Conservation (phyloP, 2,113 vertebrate species). For the Nothobranchius kuhntae region DNA sequence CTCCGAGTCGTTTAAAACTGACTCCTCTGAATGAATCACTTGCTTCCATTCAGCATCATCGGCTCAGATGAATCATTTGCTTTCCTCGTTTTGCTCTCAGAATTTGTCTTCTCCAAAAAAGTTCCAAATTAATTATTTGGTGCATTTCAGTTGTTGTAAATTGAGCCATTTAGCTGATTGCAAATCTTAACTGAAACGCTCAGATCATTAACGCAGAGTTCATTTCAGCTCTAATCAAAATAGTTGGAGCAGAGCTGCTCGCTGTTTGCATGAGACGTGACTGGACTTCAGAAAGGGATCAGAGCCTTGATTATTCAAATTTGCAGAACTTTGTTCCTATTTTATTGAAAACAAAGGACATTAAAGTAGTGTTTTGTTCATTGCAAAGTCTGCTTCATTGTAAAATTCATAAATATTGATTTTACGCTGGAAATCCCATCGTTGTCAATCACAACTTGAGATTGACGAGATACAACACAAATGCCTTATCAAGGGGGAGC, state of each 20-base stretch:
- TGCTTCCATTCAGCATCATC: slow-evolving; percentile 63
- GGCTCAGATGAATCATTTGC: slow-evolving; percentile 61
- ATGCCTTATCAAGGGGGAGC: no score
- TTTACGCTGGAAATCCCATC: no score
- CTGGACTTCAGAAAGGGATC: slow-evolving; percentile 35
- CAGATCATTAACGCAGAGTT: slow-evolving; percentile 60
- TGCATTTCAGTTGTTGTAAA: slow-evolving; percentile 60
- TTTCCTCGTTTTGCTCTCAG: slow-evolving; percentile 22
- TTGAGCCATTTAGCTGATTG: slow-evolving; percentile 66
- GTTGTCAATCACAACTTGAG: no score
- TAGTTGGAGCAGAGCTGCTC: slow-evolving; percentile 33
- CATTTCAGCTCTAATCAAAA: slow-evolving; percentile 61
- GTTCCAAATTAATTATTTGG: slow-evolving; percentile 60
- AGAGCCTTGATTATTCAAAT: slow-evolving; percentile 24
- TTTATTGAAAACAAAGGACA: slow-evolving; percentile 40
- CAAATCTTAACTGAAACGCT: slow-evolving; percentile 47
- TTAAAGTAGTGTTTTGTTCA: slow-evolving; percentile 6
- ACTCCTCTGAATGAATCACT: slow-evolving; percentile 67
- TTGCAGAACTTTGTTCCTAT: slow-evolving; percentile 25
- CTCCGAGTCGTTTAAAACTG: slow-evolving; percentile 42
- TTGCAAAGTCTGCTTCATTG: no score
- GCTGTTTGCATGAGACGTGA: slow-evolving; percentile 36
- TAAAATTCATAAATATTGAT: no score
- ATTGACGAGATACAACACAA: no score
- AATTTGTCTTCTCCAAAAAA: slow-evolving; percentile 40